Evolutionary conservation across 1,140 invertebrate genomes (phyloP), one percentile per base, ranked within the genome.

Genomic region (Aleiodes sp.): DNA sequence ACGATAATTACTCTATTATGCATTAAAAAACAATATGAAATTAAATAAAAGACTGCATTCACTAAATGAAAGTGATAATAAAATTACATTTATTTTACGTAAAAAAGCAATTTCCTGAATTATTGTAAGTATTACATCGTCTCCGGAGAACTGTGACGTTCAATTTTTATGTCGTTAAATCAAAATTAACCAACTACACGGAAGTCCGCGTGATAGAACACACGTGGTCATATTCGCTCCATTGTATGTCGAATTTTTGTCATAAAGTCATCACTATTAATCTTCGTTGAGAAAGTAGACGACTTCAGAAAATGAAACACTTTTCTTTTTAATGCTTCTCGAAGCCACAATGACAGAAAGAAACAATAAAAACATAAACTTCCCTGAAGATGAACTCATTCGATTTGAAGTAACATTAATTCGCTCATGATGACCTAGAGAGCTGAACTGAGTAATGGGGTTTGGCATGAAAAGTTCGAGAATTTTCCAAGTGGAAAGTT

Each of bases 111-210:
- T 33, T 62, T 37, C 37, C 60, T 37, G 29, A 39, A 62, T 37
- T 63, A 6, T 10, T 46, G 19, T 33, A 37, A 16, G 35, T 63
- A 28, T 60, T 60, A 60, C 60, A 63, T 52, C 46, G 60, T 28
- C 14, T 24, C 4, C 60, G 33, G 21, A 33, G 31, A 39, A 37
- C 60, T 37, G 60, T 39, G 35, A 63, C 35, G 35, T 1, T 37
- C 14, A n/a, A 26, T 16, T 63, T 33, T 63, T 33, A 63, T 39
- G 29, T 39, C 6, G 35, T 37, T 26, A 33, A 4, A 14, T 19
- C 16, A 63, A 60, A 63, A 63, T 63, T 39, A 63, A 63, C 33
- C 12, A 39, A 63, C 59, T n/a, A 7, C 37, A 16, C 60, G 60
- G 60, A 63, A 39, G 60, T 63, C 35, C 35, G 60, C 33, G 31